Evolutionary conservation across 2,797 vertebrate genomes (phyloP), one percentile per base, ranked within the genome.

Genomic region (Poecilia wingei): DNA sequence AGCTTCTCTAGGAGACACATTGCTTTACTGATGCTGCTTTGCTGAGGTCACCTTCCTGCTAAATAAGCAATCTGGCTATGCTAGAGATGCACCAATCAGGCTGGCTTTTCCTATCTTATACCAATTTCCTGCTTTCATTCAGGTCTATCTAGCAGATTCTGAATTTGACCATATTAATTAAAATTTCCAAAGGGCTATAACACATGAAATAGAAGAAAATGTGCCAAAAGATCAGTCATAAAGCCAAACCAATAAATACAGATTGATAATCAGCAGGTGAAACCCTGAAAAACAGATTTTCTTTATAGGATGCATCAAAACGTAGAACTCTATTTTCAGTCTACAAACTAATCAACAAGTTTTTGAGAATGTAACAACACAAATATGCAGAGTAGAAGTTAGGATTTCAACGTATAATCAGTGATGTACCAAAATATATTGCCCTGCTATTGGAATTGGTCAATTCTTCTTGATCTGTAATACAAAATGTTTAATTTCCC

Each of bases 1-100:
- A 86, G 79, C 86, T 76, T 75, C 82, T 33, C 49, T 84, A 82
- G 85, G 84, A 87, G 86, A 70, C 85, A 82, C 83, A 31, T 76
- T 4, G 78, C 69, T 82, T 79, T 80, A 77, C 89, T 33, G 70
- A 80, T 79, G 84, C 82, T 68, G 76, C 86, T 85, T 77, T 45
- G 25, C 71, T n/a, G 90, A 90, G 94, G 95, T 94, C 93, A 94
- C 93, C 93, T 94, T 95, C 92, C 89, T 85, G 92, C 92, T 92
- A 93, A 94, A 92, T 0, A 28, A 82, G 86, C 68, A 70, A 45
- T 45, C 12, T 45, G 68, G 22, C 25, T 28, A 16, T 28, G 6
- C 45, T 70, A 45, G 25, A 70, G 12, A 70, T 28, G 41, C 68
- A 28, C 41, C 68, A 70, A n/a, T 28, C 43, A 70, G 41, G 10